phyloP scores from a whole-genome alignment of 2,797 vertebrate genomes.

The Ctenopoma multispine region DNA sequence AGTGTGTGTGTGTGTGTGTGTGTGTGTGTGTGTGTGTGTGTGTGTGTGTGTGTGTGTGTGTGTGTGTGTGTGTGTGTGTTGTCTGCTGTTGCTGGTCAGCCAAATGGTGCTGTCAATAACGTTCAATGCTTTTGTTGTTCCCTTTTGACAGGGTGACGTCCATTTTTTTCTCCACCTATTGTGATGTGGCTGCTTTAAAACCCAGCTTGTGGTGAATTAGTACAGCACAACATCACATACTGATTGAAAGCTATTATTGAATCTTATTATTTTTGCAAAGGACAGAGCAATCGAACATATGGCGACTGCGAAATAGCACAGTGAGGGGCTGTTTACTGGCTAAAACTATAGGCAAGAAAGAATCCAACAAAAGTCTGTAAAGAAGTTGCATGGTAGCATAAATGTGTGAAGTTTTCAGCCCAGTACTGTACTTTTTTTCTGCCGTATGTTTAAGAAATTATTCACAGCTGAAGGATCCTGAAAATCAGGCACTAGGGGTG shows the following conservation, averaged over 20 bases:
- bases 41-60: neutral
- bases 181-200: constrained; percentile 41
- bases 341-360: constrained; percentile 13
- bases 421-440: neutral
- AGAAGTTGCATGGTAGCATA: neutral
- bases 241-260: constrained; percentile 42
- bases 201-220: constrained; percentile 42
- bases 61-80: neutral
- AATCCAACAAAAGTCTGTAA: neutral
- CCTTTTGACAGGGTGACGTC: constrained; percentile 39
- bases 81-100: constrained; percentile 52
- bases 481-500: constrained; percentile 14
- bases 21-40: neutral
- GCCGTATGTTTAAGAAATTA: constrained; percentile 6
- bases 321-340: neutral
- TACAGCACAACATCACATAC: constrained; percentile 12
- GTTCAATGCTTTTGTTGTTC: constrained; percentile 58
- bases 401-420: neutral
- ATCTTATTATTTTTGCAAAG: constrained; percentile 26
- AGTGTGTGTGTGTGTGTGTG: constrained; percentile 21
- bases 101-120: constrained; percentile 77
- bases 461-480: constrained; percentile 4
- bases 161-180: constrained; percentile 40
- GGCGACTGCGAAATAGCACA: neutral
- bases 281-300: constrained; percentile 12